Conservation (phyloP, 2,113 vertebrate species). For the Ahaetulla prasina region DNA sequence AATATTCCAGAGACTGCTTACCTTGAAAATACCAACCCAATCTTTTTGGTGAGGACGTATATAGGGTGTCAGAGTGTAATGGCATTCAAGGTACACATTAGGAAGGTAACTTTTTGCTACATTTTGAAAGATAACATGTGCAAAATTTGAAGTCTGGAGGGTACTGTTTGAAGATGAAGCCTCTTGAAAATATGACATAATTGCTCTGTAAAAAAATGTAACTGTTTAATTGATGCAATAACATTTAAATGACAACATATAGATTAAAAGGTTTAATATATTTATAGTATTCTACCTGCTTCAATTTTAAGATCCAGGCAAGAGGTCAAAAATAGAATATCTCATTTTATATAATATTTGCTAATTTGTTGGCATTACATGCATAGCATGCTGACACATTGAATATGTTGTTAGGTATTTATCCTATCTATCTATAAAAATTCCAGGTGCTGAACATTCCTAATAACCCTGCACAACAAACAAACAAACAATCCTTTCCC, state of each 20-base stretch:
- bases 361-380: background rate
- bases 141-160: constrained; percentile 96
- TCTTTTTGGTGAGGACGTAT: constrained; percentile 93
- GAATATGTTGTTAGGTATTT: background rate
- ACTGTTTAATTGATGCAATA: background rate
- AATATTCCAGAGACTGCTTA: constrained; percentile 54
- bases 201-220: constrained; percentile 67
- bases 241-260: background rate
- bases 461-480: background rate
- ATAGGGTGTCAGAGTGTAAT: constrained; percentile 92
- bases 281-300: background rate
- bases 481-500: background rate
- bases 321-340: background rate
- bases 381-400: background rate
- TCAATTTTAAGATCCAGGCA: background rate
- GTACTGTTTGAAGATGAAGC: constrained; percentile 68
- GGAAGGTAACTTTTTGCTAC: constrained; percentile 96
- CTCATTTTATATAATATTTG: background rate
- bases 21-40: constrained; percentile 99
- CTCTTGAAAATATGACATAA: constrained; percentile 85
- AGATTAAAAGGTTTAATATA: background rate
- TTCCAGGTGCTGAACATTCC: background rate
- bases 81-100: constrained; percentile 90
- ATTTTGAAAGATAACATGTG: constrained; percentile 98
- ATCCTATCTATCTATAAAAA: background rate